Percentiles rank a stretch among this genome's conserved stretches.
phyloP scores from a whole-genome alignment of 1,140 invertebrate species.

The Hyphantria cunea region DNA sequence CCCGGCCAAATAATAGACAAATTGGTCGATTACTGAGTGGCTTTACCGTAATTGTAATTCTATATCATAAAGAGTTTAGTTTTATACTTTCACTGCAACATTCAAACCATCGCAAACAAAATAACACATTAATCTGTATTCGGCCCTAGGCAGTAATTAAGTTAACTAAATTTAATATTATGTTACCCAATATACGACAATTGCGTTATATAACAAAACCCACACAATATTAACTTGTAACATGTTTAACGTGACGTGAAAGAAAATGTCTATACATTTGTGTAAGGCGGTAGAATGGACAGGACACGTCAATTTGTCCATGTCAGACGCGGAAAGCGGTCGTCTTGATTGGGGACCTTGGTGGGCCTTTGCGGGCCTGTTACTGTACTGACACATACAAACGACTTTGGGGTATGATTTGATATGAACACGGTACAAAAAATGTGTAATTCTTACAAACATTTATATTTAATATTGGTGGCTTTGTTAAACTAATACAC shows the following conservation, averaged over 20 bases:
- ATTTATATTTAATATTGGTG: too few relatives aligned
- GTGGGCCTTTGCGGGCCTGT: conserved; percentile 14
- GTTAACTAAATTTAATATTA: not conserved
- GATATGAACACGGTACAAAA: conserved; percentile 1
- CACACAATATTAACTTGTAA: conserved; percentile 10
- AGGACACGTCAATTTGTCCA: conserved; percentile 46
- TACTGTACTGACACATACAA: conserved; percentile 27
- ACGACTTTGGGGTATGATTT: conserved; percentile 11
- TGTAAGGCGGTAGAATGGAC: conserved; percentile 33
- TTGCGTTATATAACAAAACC: conserved; percentile 4
- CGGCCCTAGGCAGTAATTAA: not conserved
- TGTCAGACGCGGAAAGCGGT: conserved; percentile 26
- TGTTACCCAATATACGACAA: not conserved
- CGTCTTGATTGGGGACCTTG: conserved; percentile 19
- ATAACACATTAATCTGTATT: conserved; percentile 7
- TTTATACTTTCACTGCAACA: too few relatives aligned
- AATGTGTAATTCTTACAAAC: too few relatives aligned
- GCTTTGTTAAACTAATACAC: too few relatives aligned
- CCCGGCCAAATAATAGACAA: too few relatives aligned
- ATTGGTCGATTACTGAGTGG: too few relatives aligned
- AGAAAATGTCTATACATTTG: conserved; percentile 21
- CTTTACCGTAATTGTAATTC: too few relatives aligned
- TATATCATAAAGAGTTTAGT: too few relatives aligned
- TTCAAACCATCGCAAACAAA: conserved; percentile 6
- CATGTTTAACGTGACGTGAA: conserved; percentile 22